phyloP scores from a whole-genome alignment of 2,888 invertebrate species.

The Drosophila prolongata region DNA sequence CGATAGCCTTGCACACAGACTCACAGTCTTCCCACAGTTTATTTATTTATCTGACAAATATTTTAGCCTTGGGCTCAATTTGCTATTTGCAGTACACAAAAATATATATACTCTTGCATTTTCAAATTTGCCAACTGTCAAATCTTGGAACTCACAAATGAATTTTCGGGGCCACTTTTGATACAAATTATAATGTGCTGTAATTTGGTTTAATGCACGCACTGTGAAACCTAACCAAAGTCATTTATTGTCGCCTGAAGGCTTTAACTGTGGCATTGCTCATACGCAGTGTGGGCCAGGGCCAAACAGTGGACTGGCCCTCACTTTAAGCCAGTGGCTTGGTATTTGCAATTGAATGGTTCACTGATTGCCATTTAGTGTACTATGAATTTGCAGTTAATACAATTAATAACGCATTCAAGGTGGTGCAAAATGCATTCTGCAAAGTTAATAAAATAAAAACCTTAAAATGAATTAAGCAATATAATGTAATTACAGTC shows the following conservation, averaged over 20 bases:
- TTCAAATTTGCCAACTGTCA: constrained; percentile 26
- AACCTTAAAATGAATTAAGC: not conserved
- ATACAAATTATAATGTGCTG: constrained; percentile 54
- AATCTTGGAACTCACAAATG: constrained; percentile 36
- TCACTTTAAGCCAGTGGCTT: constrained; percentile 4
- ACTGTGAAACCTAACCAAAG: constrained; percentile 27
- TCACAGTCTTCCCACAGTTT: constrained; percentile 17
- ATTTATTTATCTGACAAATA: constrained; percentile 31
- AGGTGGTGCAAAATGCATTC: not conserved
- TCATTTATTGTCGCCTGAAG: constrained; percentile 19
- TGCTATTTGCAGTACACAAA: constrained; percentile 11
- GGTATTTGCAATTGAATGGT: constrained; percentile 4
- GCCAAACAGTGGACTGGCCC: constrained; percentile 2
- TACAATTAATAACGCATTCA: not conserved
- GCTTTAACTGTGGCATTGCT: constrained; percentile 32
- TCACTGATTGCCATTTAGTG: constrained; percentile 44
- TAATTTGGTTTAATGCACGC: constrained; percentile 51
- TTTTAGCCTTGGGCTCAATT: constrained; percentile 16
- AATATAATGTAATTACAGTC: not conserved
- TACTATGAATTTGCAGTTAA: not conserved
- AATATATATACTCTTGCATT: constrained; percentile 7
- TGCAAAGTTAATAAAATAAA: not conserved
- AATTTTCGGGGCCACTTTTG: constrained; percentile 45
- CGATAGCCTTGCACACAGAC: constrained; percentile 14
- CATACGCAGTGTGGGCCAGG: constrained; percentile 43